A percentile compares a stretch with the other conserved stretches of the same genome.
These are phyloP conservation scores for Drosophila kepulauana DNA, from an alignment of 1,140 invertebrate species.

Conservation along the genomic window DNA sequence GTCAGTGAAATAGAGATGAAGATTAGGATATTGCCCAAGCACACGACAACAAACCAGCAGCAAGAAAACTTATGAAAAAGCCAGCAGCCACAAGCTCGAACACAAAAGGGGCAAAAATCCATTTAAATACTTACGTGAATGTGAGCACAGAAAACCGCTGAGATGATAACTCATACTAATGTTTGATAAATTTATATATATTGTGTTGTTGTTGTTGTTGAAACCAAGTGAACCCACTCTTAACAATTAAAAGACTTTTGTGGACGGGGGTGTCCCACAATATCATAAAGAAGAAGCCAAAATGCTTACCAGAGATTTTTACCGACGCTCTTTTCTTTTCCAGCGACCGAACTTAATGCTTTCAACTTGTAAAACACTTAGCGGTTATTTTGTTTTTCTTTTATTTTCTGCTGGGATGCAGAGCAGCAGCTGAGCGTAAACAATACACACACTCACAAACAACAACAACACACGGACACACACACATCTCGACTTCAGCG, in stretches of 20 bases:
- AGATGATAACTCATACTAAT: conserved; percentile 1
- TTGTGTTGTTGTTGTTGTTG: too few relatives aligned
- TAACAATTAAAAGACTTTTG: conserved; percentile 45
- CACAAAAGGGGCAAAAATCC: conserved; percentile 8
- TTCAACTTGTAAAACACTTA: conserved; percentile 81
- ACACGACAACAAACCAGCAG: conserved; percentile 5
- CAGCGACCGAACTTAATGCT: conserved; percentile 61
- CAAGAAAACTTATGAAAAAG: neutral
- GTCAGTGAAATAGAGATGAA: conserved; percentile 21
- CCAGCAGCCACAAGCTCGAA: neutral
- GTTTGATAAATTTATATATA: neutral
- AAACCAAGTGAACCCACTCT: conserved; percentile 14
- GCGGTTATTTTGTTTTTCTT: conserved; percentile 74
- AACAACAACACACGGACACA: conserved; percentile 12
- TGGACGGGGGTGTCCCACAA: neutral
- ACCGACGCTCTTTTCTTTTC: conserved; percentile 29
- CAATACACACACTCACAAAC: conserved; percentile 15
- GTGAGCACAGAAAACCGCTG: neutral
- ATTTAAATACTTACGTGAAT: conserved; percentile 17
- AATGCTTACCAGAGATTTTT: conserved; percentile 69
- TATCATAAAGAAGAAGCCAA: conserved; percentile 7
- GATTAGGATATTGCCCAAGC: conserved; percentile 17
- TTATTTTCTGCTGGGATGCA: conserved; percentile 20
- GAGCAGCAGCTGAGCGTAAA: conserved; percentile 19
- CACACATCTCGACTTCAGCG: neutral